Evolutionary conservation across 2,797 vertebrate species (phyloP).

Genomic region (Melanogrammus aeglefinus): DNA sequence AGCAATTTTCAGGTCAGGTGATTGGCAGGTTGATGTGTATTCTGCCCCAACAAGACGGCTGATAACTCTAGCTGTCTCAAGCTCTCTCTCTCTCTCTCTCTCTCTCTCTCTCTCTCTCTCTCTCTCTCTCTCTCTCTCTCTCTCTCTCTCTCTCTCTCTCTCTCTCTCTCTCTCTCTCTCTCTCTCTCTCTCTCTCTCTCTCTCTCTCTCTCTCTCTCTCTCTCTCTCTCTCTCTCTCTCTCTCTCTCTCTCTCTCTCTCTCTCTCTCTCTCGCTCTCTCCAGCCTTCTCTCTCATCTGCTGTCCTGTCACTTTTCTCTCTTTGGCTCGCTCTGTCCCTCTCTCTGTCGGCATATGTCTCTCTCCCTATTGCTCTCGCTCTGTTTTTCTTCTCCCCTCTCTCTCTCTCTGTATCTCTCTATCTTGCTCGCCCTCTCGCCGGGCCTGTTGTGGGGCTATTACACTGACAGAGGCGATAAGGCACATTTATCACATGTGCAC

Average conservation of each 20-base stretch:
- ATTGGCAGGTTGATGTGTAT: conserved; percentile 85
- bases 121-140: conserved; percentile 6
- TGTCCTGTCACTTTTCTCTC: conserved; percentile 26
- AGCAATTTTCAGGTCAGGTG: conserved; percentile 82
- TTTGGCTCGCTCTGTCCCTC: conserved; percentile 26
- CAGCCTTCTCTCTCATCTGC: conserved; percentile 30
- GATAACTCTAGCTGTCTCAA: conserved; percentile 76
- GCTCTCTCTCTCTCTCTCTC: not conserved
- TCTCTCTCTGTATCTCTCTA: not conserved
- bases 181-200: too few relatives aligned
- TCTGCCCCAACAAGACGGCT: conserved; percentile 74
- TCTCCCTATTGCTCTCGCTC: conserved; percentile 2
- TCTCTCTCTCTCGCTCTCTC: conserved; percentile 20
- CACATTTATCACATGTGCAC: conserved; percentile 83
- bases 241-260: conserved; percentile 6
- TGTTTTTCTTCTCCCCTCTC: not conserved
- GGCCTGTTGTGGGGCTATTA: conserved; percentile 81
- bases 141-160: conserved; percentile 2
- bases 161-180: conserved; percentile 25
- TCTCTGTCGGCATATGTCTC: conserved; percentile 31
- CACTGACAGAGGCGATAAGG: conserved; percentile 85
- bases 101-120: not conserved
- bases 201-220: not conserved
- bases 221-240: not conserved
- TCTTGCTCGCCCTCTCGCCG: conserved; percentile 42